Evolutionary conservation across 2,797 vertebrate species (phyloP).

Genomic region (Dryobates pubescens): DNA sequence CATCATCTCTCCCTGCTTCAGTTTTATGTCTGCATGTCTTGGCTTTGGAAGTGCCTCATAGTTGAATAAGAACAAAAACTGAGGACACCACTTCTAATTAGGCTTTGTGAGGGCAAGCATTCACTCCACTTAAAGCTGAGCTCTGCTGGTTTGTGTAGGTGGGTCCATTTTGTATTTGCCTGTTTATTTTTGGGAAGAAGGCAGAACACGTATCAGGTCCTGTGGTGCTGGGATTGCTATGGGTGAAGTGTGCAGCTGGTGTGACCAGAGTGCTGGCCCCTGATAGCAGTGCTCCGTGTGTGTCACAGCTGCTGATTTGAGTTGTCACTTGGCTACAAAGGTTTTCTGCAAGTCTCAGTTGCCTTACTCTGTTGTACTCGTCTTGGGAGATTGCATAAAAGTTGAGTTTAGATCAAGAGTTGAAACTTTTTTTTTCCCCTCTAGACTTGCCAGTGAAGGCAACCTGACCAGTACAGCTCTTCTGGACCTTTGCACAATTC

Average conservation of each 20-base stretch:
- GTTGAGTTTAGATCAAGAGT: not conserved
- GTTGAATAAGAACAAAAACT: not conserved
- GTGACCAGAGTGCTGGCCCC: not conserved
- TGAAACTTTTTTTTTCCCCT: not conserved
- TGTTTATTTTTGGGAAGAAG: not conserved
- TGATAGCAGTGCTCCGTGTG: not conserved
- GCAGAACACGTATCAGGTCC: not conserved
- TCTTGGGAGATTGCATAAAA: not conserved
- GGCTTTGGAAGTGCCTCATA: not conserved
- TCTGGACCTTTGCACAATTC: not conserved
- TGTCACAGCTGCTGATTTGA: not conserved
- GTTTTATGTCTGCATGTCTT: not conserved
- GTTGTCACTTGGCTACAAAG: not conserved
- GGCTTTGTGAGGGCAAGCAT: not conserved
- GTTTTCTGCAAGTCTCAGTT: not conserved
- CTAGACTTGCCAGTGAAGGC: not conserved
- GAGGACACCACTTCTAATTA: not conserved
- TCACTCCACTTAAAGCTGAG: accelerated
- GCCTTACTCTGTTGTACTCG: not conserved
- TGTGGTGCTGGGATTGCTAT: not conserved
- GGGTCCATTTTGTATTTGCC: not conserved
- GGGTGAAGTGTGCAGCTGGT: not conserved
- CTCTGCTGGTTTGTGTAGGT: not conserved
- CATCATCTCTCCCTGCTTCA: not conserved
- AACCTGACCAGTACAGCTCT: not conserved